phyloP scores from a whole-genome alignment of 2,797 vertebrate species.

The Bradypodion ventrale region DNA sequence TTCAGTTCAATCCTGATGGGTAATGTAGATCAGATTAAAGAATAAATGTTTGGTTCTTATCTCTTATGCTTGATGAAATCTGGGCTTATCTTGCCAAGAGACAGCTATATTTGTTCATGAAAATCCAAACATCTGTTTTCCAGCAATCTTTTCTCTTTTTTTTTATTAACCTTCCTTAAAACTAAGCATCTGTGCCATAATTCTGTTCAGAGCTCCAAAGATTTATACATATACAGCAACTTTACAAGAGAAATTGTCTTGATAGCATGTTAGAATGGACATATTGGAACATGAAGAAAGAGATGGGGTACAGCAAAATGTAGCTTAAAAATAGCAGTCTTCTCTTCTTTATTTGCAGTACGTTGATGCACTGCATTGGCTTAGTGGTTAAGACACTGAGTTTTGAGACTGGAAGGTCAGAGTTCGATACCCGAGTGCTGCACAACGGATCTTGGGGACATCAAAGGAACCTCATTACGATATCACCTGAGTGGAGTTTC shows the following conservation, averaged over 20 bases:
- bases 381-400: too few relatives aligned
- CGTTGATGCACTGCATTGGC: too few relatives aligned
- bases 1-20: constrained; percentile 55
- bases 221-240: constrained; percentile 26
- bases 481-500: too few relatives aligned
- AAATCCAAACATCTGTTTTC: constrained; percentile 63
- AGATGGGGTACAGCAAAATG: neutral
- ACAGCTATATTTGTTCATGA: constrained; percentile 53
- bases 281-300: constrained; percentile 15
- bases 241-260: constrained; percentile 26
- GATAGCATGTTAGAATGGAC: constrained; percentile 22
- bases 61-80: constrained; percentile 59
- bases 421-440: too few relatives aligned
- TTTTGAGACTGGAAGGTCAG: too few relatives aligned
- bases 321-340: neutral
- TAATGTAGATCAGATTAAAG: constrained; percentile 69
- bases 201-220: constrained; percentile 40
- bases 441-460: too few relatives aligned
- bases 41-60: constrained; percentile 53
- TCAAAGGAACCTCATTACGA: too few relatives aligned
- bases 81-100: constrained; percentile 53
- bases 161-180: constrained; percentile 53
- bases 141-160: constrained; percentile 46
- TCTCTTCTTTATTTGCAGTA: too few relatives aligned
- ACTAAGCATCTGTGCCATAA: constrained; percentile 45